Evolutionary conservation across 2,113 vertebrate genomes (phyloP).

Genomic region (Anthoscopus minutus): DNA sequence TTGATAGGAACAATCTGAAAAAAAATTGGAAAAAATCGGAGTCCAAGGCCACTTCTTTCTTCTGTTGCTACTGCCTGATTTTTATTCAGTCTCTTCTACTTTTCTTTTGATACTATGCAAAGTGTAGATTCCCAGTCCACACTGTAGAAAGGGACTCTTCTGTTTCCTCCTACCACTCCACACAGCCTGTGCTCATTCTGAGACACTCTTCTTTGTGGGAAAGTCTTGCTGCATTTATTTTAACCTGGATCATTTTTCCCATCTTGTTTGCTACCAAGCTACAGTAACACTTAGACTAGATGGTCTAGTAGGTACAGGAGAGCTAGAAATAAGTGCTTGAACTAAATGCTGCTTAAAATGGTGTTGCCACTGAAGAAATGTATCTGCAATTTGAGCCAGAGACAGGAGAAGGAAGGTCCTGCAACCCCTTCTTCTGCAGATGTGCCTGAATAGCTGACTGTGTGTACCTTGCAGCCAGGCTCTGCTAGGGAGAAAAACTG

Average conservation of each 20-base stretch:
- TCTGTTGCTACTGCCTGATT: not conserved
- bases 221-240: not conserved
- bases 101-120: not conserved
- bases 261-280: not conserved
- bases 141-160: not conserved
- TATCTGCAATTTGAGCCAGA: not conserved
- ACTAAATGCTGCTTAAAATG: not conserved
- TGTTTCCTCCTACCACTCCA: not conserved
- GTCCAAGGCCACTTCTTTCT: not conserved
- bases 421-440: not conserved
- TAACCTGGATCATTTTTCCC: not conserved
- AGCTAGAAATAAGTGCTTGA: not conserved
- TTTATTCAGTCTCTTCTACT: not conserved
- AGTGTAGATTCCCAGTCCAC: not conserved
- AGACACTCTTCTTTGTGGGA: not conserved
- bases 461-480: not conserved
- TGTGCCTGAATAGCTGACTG: not conserved
- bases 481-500: not conserved
- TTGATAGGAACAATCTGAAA: not conserved
- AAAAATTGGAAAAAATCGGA: not conserved
- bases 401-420: not conserved
- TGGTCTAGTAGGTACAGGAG: not conserved
- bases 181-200: not conserved
- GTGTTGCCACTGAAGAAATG: not conserved
- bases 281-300: not conserved